Evolutionary conservation across 2,888 invertebrate genomes (phyloP).

Genomic region (Orthonevra nobilis): DNA sequence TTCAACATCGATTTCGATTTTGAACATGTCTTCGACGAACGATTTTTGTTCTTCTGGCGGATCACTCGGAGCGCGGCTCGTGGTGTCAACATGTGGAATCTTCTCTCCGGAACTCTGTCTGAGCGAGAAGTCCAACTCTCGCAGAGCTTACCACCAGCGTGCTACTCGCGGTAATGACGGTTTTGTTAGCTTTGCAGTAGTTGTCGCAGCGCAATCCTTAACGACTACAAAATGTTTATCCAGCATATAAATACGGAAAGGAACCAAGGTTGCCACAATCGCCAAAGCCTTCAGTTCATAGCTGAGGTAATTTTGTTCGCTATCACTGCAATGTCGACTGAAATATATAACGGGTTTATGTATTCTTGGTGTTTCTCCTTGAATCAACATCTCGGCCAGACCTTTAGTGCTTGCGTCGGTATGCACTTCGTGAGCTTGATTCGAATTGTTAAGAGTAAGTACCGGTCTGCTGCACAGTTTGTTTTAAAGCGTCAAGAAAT

Average conservation of each 20-base stretch:
- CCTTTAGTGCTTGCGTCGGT: slow-evolving; percentile 9
- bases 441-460: background rate
- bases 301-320: slow-evolving; percentile 4
- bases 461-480: background rate
- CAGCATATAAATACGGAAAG: background rate
- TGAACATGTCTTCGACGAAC: background rate
- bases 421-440: slow-evolving; percentile 6
- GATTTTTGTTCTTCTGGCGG: background rate
- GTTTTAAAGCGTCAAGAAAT: background rate
- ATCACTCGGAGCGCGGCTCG: background rate
- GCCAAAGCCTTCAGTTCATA: slow-evolving; percentile 10
- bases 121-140: slow-evolving; percentile 10
- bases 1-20: background rate
- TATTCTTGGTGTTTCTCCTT: background rate
- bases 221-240: slow-evolving; percentile 4
- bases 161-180: slow-evolving; percentile 2
- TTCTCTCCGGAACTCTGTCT: background rate
- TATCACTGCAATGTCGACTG: slow-evolving; percentile 4
- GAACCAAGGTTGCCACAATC: slow-evolving; percentile 2
- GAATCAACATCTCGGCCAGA: slow-evolving; percentile 1
- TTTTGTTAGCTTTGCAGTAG: background rate
- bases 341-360: slow-evolving; percentile 7
- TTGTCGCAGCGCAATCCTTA: slow-evolving; percentile 15
- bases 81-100: background rate
- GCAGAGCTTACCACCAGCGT: slow-evolving; percentile 6